A percentile compares a stretch with the other conserved stretches of the same genome.
Evolutionary conservation across 2,888 invertebrate species (phyloP).

Genomic region (Trichogramma evanescens): DNA sequence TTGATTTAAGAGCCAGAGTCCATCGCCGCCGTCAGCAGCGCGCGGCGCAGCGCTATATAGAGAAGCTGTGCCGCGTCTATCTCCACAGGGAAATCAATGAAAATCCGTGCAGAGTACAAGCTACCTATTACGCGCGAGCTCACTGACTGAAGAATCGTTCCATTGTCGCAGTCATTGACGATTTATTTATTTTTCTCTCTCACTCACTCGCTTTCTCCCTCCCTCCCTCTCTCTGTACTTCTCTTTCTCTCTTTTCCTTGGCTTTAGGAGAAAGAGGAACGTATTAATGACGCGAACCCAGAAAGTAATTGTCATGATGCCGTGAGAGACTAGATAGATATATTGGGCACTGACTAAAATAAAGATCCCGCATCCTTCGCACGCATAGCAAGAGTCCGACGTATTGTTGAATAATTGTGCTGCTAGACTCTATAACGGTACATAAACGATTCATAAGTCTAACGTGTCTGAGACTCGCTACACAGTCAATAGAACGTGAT

Average conservation of each 20-base stretch:
- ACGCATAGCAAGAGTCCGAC: no score
- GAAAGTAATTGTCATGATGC: neutral
- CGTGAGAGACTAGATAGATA: neutral
- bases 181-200: neutral
- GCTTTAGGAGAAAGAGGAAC: neutral
- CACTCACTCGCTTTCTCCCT: neutral
- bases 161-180: no score
- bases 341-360: no score
- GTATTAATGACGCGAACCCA: neutral
- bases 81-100: conserved; percentile 23
- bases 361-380: no score
- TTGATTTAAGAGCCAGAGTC: conserved; percentile 21
- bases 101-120: conserved; percentile 6
- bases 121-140: no score
- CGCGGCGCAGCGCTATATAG: conserved; percentile 6
- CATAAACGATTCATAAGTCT: no score
- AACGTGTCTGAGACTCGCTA: no score
- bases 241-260: neutral
- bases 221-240: neutral
- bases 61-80: conserved; percentile 8
- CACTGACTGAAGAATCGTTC: no score
- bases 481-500: no score
- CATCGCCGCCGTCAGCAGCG: conserved; percentile 5
- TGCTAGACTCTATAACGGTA: no score
- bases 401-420: no score